Evolutionary conservation across 2,113 vertebrate species (phyloP).

Genomic region (Gallinago media): DNA sequence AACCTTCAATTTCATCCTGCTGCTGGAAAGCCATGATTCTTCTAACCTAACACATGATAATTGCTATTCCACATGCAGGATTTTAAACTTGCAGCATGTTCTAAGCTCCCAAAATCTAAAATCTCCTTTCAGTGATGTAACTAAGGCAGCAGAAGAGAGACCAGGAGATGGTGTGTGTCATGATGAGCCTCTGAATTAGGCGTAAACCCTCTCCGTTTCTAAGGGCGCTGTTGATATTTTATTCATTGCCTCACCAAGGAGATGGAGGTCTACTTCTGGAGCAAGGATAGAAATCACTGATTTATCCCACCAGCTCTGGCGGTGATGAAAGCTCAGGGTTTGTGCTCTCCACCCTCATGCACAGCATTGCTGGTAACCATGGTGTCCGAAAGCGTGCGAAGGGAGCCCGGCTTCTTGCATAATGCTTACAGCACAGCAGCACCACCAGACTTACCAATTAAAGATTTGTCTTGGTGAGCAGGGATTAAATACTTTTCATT

Average conservation of each 20-base stretch:
- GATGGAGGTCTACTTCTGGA: background rate
- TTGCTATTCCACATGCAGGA: background rate
- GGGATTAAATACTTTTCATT: slow-evolving; percentile 59
- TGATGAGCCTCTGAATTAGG: background rate
- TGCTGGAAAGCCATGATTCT: background rate
- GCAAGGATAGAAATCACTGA: background rate
- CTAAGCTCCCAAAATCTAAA: background rate
- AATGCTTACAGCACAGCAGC: background rate
- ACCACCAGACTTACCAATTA: slow-evolving; percentile 14
- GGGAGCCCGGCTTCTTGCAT: background rate
- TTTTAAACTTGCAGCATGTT: background rate
- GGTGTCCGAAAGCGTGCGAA: background rate
- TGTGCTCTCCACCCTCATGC: background rate
- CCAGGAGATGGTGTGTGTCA: fast-evolving
- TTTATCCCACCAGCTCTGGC: background rate
- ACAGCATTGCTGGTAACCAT: background rate
- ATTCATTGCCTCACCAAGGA: too few species aligned
- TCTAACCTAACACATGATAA: background rate
- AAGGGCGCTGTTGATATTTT: background rate
- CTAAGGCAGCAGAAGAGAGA: background rate
- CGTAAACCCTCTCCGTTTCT: background rate
- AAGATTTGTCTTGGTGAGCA: background rate
- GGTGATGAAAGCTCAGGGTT: background rate
- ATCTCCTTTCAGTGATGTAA: background rate
- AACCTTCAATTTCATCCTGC: background rate